Conservation (phyloP, 2,797 vertebrate genomes). For the Poecile montanus region DNA sequence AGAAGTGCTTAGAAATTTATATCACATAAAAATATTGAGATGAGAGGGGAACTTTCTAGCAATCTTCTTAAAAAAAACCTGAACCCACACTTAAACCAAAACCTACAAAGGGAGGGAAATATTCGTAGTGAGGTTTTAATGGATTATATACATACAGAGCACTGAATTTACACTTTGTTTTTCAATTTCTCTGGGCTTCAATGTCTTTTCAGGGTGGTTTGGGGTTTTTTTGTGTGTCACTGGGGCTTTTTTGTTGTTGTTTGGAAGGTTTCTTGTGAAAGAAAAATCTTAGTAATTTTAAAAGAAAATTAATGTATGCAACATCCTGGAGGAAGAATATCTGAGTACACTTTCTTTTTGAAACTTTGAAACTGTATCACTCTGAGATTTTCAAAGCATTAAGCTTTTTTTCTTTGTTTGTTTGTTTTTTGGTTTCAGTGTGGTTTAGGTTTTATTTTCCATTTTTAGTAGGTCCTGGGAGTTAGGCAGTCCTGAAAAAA, state of each 20-base stretch:
- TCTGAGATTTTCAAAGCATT: background rate
- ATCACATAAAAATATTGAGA: background rate
- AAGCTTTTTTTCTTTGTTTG: fast-evolving
- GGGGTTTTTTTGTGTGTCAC: fast-evolving
- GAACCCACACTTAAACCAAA: background rate
- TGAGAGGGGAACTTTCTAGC: background rate
- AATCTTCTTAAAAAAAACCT: background rate
- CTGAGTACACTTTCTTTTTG: background rate
- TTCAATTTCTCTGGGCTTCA: background rate
- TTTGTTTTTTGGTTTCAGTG: background rate
- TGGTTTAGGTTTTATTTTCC: background rate
- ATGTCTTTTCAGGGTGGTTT: background rate
- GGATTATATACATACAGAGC: background rate
- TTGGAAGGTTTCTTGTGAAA: background rate
- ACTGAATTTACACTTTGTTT: background rate
- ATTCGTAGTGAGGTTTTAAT: background rate
- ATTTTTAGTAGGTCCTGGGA: background rate
- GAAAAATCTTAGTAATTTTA: background rate
- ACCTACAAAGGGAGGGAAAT: background rate
- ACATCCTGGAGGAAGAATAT: background rate
- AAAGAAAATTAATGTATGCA: background rate
- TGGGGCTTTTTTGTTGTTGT: background rate
- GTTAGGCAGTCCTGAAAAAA: background rate
- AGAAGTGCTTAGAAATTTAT: background rate
- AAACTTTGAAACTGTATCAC: background rate